Evolutionary conservation across 2,113 vertebrate genomes (phyloP), one percentile per base, ranked within the genome.

Genomic region (Noctilio leporinus): DNA sequence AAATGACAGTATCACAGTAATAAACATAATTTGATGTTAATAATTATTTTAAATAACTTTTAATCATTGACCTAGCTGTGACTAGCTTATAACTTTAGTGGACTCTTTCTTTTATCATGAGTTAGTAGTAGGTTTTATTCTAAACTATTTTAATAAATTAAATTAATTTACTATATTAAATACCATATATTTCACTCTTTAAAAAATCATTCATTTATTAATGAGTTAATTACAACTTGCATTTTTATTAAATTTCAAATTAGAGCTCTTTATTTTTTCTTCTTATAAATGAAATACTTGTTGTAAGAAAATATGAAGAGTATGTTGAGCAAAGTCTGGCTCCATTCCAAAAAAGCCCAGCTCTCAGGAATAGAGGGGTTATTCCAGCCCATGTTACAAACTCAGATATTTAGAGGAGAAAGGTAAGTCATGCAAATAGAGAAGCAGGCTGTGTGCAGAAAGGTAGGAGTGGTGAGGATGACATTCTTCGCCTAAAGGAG

Each of bases 11-110:
- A 77, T 82, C 43, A 30, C 16, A 28, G 62, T 49, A 53, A 49
- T 24, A 86, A n/a, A n/a, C n/a, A 78, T 95, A 65, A 90, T 45
- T 76, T 78, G 76, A 93, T 91, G 89, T 88, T 83, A 92, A 40
- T 91, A 89, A 84, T 43, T 15, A 91, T 90, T 75, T 81, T 35
- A 82, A 92, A 67, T 59, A 89, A 57, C 75, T 81, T 89, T 62
- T 64, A 85, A 91, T 78, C 17, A 83, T 57, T 93, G 45, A 84
- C 57, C 17, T 38, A 97, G 45, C 53, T 93, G 35, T 67, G n/a
- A 64, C 51, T 89, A 94, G 91, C 70, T 91, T 89, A 64, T 35
- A 86, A 86, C 64, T 83, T 76, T 64, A 86, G 59, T 80, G 47
- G 30, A 80, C 67, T 89, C 35, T 83, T 85, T 53, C 49, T 88